phyloP scores from a whole-genome alignment of 2,888 invertebrate species.

The Leptodirus hochenwartii region DNA sequence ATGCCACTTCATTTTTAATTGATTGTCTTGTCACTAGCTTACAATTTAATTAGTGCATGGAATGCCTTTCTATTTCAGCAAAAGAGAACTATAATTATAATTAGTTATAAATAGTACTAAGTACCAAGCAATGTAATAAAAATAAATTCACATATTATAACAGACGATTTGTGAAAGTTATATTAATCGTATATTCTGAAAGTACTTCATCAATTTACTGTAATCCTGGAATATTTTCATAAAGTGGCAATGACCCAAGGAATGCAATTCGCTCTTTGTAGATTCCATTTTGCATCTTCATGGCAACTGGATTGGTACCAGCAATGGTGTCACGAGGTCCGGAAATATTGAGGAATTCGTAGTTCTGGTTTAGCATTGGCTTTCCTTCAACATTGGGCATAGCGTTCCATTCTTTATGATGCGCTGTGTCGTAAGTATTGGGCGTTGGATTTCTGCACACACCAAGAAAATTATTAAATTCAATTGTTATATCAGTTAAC shows the following conservation, averaged over 20 bases:
- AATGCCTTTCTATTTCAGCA: too few relatives aligned
- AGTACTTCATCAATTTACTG: conserved; percentile 9
- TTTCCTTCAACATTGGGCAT: conserved; percentile 8
- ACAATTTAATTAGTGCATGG: too few relatives aligned
- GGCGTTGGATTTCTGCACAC: conserved; percentile 17
- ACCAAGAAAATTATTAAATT: conserved; percentile 5
- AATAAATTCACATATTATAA: too few relatives aligned
- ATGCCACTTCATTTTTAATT: too few relatives aligned
- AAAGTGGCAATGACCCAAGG: conserved; percentile 15
- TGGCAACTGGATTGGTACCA: background rate
- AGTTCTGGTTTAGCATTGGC: conserved; percentile 10
- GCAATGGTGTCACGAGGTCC: conserved; percentile 7
- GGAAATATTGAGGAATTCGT: conserved; percentile 15
- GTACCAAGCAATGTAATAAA: too few relatives aligned
- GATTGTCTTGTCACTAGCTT: too few relatives aligned
- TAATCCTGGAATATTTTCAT: conserved; percentile 14
- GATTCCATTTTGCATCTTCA: conserved; percentile 14
- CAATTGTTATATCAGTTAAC: background rate
- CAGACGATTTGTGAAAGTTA: too few relatives aligned
- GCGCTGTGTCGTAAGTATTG: conserved; percentile 1
- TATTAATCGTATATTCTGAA: too few relatives aligned
- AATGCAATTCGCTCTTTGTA: conserved; percentile 15
- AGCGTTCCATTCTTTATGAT: conserved; percentile 8
- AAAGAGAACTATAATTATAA: too few relatives aligned
- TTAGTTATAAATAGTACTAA: too few relatives aligned